These are phyloP conservation scores for Leucoma salicis DNA, from an alignment of 2,888 invertebrate species.

Conservation along the genomic window DNA sequence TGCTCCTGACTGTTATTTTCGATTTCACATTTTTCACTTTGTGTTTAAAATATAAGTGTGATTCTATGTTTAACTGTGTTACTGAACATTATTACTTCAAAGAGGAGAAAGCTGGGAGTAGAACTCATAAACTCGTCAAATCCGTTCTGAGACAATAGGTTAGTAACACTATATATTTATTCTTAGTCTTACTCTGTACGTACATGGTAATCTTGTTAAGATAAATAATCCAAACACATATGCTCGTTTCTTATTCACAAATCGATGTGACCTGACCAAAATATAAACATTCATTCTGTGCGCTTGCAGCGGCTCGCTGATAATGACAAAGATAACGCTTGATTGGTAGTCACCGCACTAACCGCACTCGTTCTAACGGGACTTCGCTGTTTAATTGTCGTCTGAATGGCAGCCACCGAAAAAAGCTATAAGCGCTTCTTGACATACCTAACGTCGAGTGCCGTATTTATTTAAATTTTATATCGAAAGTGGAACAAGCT, in stretches of 20 bases:
- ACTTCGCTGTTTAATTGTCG: conserved; percentile 53
- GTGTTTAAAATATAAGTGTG: too few relatives aligned
- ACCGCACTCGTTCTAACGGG: conserved; percentile 54
- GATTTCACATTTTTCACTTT: too few relatives aligned
- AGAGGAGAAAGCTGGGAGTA: too few relatives aligned
- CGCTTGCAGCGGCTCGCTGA: conserved; percentile 34
- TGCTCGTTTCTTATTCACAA: conserved; percentile 47
- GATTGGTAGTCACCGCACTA: conserved; percentile 49
- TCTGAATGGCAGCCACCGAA: conserved; percentile 35
- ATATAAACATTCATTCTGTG: neutral
- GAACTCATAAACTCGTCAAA: too few relatives aligned
- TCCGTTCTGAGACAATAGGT: too few relatives aligned
- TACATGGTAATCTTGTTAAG: neutral
- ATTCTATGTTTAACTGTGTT: too few relatives aligned
- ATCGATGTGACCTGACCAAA: conserved; percentile 65
- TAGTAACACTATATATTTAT: neutral
- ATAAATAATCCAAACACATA: neutral
- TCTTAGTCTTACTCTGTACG: too few relatives aligned
- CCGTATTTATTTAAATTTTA: neutral
- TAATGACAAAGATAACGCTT: conserved; percentile 49
- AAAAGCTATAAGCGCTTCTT: conserved; percentile 6
- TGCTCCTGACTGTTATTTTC: too few relatives aligned
- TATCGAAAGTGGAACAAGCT: neutral
- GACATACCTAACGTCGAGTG: neutral
- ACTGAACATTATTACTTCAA: too few relatives aligned